Conservation (phyloP, 2,113 vertebrate species). For the Percopsis transmontana region DNA sequence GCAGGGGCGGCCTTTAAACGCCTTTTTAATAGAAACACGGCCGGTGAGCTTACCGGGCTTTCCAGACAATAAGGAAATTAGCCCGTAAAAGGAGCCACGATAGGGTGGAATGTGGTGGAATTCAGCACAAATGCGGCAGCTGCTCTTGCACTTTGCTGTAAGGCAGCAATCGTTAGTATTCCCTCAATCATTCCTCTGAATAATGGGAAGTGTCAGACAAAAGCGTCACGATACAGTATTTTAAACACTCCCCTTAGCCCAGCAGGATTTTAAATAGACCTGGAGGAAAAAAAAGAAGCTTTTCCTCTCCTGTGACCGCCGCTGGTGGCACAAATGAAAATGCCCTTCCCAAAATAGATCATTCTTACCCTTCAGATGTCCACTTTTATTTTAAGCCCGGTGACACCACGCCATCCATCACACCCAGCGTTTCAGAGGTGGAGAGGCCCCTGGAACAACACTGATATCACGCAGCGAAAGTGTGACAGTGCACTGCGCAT, state of each 20-base stretch:
- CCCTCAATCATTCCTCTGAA: conserved; percentile 57
- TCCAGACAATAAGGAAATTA: conserved; percentile 28
- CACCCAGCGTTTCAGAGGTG: conserved; percentile 64
- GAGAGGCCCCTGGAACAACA: conserved; percentile 54
- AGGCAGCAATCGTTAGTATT: conserved; percentile 55
- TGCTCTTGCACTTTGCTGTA: conserved; percentile 49
- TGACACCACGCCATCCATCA: conserved; percentile 73
- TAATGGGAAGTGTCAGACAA: conserved; percentile 65
- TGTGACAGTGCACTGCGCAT: conserved; percentile 48
- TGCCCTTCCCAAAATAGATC: conserved; percentile 77
- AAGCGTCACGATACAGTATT: conserved; percentile 62
- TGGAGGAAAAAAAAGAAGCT: conserved; percentile 17
- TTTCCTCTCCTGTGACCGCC: conserved; percentile 68
- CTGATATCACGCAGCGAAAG: conserved; percentile 55
- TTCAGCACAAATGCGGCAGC: conserved; percentile 18
- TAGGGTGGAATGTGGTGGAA: conserved; percentile 37
- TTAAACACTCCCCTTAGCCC: conserved; percentile 61
- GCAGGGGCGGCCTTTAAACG: conserved; percentile 48
- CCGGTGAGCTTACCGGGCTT: conserved; percentile 32
- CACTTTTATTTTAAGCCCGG: conserved; percentile 75
- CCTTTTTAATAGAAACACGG: conserved; percentile 50
- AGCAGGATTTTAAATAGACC: conserved; percentile 70
- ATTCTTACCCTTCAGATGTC: conserved; percentile 75
- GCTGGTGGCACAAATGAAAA: conserved; percentile 73
- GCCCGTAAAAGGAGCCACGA: conserved; percentile 20